Conservation (phyloP, 1,140 invertebrate genomes). For the Sycobia sp. region DNA sequence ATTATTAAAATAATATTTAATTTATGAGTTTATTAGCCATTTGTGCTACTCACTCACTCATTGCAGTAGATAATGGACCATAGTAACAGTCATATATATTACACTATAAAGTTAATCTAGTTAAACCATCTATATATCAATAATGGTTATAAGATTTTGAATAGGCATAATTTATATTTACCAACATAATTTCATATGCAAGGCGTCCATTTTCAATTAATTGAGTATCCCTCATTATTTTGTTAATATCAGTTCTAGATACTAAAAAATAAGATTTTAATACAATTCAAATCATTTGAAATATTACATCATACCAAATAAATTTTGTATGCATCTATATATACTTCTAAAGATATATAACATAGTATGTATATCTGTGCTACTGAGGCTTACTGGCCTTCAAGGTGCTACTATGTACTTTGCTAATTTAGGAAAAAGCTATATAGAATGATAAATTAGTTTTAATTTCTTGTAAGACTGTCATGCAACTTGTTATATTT, state of each 20-base stretch:
- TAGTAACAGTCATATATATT: conserved; percentile 61
- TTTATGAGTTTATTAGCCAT: conserved; percentile 7
- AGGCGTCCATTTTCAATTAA: conserved; percentile 73
- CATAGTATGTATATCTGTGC: too few species aligned
- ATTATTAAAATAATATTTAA: neutral
- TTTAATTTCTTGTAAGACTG: too few species aligned
- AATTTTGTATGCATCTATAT: too few species aligned
- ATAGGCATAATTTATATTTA: conserved; percentile 55
- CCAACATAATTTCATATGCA: conserved; percentile 78
- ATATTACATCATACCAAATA: conserved; percentile 3
- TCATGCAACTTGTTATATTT: too few species aligned
- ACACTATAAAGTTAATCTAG: conserved; percentile 41
- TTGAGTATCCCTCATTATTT: conserved; percentile 72
- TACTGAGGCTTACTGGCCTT: too few species aligned
- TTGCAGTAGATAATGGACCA: conserved; percentile 75
- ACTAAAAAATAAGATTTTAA: conserved; percentile 34
- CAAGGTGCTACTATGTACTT: too few species aligned
- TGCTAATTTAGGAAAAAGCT: too few species aligned
- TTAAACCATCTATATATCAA: conserved; percentile 2
- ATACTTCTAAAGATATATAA: too few species aligned
- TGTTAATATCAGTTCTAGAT: conserved; percentile 57
- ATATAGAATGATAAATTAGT: too few species aligned
- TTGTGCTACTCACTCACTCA: conserved; percentile 68
- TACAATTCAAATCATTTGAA: conserved; percentile 17
- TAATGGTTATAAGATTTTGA: neutral